Evolutionary conservation across 1,140 invertebrate species (phyloP), one percentile per base, ranked within the genome.

Genomic region (Camponotus vicinus): DNA sequence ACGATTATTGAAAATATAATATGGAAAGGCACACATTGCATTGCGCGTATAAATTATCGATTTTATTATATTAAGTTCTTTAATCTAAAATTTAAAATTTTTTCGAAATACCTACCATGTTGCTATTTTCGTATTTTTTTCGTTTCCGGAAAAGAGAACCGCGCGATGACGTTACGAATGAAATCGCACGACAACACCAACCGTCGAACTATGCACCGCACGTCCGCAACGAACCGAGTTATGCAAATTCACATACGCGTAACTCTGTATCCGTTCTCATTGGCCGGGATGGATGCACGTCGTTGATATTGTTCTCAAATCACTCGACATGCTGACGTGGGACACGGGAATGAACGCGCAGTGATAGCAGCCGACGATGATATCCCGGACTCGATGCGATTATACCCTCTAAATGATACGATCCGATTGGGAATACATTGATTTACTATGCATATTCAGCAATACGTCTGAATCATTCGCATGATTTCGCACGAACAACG

Each of bases 181-280:
- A 11, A 52, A 8, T 52, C 73, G 55, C 76, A 76, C 49, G 57
- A 82, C 42, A 73, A 71, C 61, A 55, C 49, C 55, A 83, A 73
- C 11, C 55, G n/a, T 75, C 69, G 85, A 45, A 21, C 42, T 64
- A 90, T 88, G 78, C 89, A n/a, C 55, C 27, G 77, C 89, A 89
- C 90, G 89, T 91, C 40, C 85, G 40, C 66, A 52, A 73, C 77
- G 59, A 88, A 90, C 75, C 82, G 57, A 80, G 86, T 90, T 88
- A 90, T 88, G 89, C 78, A 91, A 90, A 90, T 91, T 73, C 59
- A n/a, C 15, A 73, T 88, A 80, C 67, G 55, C 75, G 66, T 73
- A 61, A 71, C 40, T 80, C 84, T 84, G 52, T 82, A 88, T 90
- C 84, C 75, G 75, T 73, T 66, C 52, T 76, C 83, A 66, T 80